Conservation (phyloP, 2,797 vertebrate genomes). For the Melanotaenia boesemani region DNA sequence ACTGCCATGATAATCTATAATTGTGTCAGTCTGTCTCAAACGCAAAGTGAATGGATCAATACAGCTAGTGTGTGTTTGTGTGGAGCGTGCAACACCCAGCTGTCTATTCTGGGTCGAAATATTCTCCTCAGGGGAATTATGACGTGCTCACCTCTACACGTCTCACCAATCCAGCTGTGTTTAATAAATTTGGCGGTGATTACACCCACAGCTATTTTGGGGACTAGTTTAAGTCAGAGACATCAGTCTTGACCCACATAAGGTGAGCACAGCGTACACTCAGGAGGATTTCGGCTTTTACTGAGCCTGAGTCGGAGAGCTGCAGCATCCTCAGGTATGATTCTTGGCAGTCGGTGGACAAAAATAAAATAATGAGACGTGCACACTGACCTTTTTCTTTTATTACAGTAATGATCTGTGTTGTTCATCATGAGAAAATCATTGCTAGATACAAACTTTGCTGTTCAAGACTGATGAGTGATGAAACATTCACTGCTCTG, state of each 20-base stretch:
- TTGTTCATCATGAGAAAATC: slow-evolving; percentile 24
- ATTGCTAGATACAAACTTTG: slow-evolving; percentile 6
- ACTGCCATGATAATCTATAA: slow-evolving; percentile 38
- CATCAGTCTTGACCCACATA: slow-evolving; percentile 76
- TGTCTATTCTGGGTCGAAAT: slow-evolving; percentile 29
- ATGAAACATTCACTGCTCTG: neutral
- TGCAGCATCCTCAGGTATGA: slow-evolving; percentile 12
- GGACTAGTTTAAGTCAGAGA: slow-evolving; percentile 62
- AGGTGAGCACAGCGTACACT: slow-evolving; percentile 54
- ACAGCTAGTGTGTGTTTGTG: slow-evolving; percentile 32
- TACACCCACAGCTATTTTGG: slow-evolving; percentile 72
- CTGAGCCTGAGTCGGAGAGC: slow-evolving; percentile 9
- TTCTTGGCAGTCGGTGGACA: slow-evolving; percentile 1
- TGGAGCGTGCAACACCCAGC: neutral
- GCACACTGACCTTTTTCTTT: neutral
- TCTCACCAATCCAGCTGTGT: slow-evolving; percentile 67
- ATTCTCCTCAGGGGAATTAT: slow-evolving; percentile 7
- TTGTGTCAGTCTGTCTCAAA: slow-evolving; percentile 35
- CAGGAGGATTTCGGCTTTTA: slow-evolving; percentile 39
- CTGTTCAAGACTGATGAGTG: neutral
- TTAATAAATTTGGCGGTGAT: slow-evolving; percentile 74
- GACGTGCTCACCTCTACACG: slow-evolving; percentile 42
- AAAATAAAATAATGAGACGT: neutral
- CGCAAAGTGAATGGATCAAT: slow-evolving; percentile 44
- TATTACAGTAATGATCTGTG: neutral